Conservation (phyloP, 2,888 invertebrate genomes). For the Papilio elwesi region DNA sequence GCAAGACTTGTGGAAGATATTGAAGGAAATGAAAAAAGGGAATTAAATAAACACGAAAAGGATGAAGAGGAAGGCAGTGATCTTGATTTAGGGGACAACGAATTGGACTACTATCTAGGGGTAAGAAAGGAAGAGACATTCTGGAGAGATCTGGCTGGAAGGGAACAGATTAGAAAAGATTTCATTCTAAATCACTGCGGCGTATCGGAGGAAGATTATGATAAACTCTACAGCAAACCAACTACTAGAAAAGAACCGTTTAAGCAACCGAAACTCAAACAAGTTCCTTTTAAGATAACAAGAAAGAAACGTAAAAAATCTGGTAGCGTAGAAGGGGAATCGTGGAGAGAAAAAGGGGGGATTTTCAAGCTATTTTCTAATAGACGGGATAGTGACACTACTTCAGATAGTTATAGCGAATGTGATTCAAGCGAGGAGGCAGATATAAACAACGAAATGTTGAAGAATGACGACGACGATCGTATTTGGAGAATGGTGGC, state of each 20-base stretch:
- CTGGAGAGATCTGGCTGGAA: constrained; percentile 73
- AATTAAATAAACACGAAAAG: constrained; percentile 44
- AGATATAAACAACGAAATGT: constrained; percentile 31
- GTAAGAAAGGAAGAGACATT: constrained; percentile 70
- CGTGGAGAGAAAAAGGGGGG: constrained; percentile 71
- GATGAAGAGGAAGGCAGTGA: constrained; percentile 53
- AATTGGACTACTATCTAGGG: constrained; percentile 76
- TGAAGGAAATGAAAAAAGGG: constrained; percentile 46
- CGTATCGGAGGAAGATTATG: constrained; percentile 72
- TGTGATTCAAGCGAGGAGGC: constrained; percentile 63
- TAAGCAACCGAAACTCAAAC: constrained; percentile 66
- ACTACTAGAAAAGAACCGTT: constrained; percentile 55
- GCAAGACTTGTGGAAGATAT: constrained; percentile 60
- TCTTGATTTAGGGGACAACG: constrained; percentile 68
- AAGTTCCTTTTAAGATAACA: constrained; percentile 78
- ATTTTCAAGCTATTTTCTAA: constrained; percentile 72
- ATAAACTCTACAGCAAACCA: constrained; percentile 59
- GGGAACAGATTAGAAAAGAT: constrained; percentile 75
- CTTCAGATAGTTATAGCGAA: constrained; percentile 79
- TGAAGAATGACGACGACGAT: constrained; percentile 43
- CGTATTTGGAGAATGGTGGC: constrained; percentile 51
- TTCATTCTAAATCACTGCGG: constrained; percentile 76
- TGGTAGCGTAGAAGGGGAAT: constrained; percentile 61
- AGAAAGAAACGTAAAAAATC: constrained; percentile 60
- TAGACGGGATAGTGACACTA: constrained; percentile 71